Evolutionary conservation across 1,140 invertebrate genomes (phyloP).

Genomic region (Aphelenchoides fujianensis): DNA sequence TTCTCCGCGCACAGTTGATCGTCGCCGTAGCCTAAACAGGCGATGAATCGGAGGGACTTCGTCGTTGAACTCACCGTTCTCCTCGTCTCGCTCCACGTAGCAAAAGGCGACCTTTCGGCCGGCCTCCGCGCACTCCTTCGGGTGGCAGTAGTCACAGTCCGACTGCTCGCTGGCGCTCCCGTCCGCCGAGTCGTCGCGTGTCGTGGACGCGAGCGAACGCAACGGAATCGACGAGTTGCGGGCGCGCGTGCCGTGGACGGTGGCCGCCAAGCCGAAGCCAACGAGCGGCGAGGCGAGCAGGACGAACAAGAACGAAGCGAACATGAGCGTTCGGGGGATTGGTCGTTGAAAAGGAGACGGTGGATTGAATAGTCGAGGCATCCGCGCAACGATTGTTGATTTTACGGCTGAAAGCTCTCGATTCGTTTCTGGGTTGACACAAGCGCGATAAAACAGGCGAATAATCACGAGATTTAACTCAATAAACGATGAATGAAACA

Average conservation of each 20-base stretch:
- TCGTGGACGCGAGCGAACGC: background rate
- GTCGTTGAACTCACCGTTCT: background rate
- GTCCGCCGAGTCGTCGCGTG: no score
- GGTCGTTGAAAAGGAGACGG: no score
- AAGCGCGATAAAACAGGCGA: no score
- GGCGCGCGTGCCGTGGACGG: background rate
- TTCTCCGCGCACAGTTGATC: background rate
- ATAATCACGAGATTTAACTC: no score
- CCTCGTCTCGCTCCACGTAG: background rate
- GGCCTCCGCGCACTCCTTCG: background rate
- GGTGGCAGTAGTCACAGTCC: slow-evolving; percentile 11
- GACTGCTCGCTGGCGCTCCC: background rate
- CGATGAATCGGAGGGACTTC: background rate
- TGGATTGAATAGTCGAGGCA: no score
- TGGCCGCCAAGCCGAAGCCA: background rate
- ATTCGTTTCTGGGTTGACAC: no score
- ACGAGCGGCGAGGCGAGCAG: no score
- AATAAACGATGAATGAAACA: no score
- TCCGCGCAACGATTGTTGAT: no score
- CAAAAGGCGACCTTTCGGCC: background rate
- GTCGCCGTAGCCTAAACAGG: background rate
- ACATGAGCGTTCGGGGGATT: no score
- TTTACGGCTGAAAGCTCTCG: no score
- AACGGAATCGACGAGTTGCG: background rate
- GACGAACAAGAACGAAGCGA: no score